phyloP scores from a whole-genome alignment of 2,888 invertebrate genomes.

The Brachynemurus nebulosus region DNA sequence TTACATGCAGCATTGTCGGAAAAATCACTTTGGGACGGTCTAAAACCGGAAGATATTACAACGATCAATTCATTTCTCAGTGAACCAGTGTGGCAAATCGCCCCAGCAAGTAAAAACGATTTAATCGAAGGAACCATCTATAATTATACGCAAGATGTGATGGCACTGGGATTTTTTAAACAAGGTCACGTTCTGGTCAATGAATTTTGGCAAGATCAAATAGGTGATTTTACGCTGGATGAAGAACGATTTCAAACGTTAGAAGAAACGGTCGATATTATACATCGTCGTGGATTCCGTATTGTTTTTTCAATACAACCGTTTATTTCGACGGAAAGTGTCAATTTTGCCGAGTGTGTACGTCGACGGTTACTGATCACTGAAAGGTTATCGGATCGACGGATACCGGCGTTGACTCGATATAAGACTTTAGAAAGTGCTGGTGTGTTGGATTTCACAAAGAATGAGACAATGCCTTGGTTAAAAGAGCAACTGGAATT shows the following conservation, averaged over 20 bases:
- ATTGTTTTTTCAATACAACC: conserved; percentile 84
- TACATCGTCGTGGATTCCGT: conserved; percentile 72
- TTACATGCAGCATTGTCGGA: conserved; percentile 66
- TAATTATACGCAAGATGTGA: conserved; percentile 72
- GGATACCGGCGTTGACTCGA: conserved; percentile 69
- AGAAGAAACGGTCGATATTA: conserved; percentile 61
- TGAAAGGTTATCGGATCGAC: conserved; percentile 62
- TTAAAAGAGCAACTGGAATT: conserved; percentile 50
- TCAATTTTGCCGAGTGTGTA: conserved; percentile 68
- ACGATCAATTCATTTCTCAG: conserved; percentile 61
- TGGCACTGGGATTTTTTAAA: conserved; percentile 60
- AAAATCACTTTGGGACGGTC: conserved; percentile 70
- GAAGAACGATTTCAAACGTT: conserved; percentile 59
- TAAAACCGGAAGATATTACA: conserved; percentile 61
- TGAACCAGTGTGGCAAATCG: conserved; percentile 80
- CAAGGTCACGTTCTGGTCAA: conserved; percentile 68
- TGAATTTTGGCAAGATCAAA: conserved; percentile 70
- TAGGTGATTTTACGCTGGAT: conserved; percentile 81
- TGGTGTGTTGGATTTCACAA: conserved; percentile 76
- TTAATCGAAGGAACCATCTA: conserved; percentile 56
- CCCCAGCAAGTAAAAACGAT: conserved; percentile 48
- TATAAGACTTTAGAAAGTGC: conserved; percentile 71
- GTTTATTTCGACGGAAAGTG: conserved; percentile 75
- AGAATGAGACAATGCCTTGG: conserved; percentile 71
- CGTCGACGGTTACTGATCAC: conserved; percentile 58